phyloP scores from a whole-genome alignment of 1,140 invertebrate genomes.

The Bicyclus anynana region DNA sequence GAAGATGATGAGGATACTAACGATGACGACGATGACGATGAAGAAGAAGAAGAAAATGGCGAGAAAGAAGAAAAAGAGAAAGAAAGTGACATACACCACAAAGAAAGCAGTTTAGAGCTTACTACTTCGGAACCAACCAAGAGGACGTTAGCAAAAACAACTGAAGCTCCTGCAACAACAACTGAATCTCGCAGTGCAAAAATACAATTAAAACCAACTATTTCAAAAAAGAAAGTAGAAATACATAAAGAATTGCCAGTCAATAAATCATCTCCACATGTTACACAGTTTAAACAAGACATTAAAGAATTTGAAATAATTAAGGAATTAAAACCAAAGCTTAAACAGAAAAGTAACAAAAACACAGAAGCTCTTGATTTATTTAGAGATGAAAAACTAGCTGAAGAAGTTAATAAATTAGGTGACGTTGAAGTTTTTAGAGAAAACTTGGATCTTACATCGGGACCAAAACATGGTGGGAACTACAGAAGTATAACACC shows the following conservation, averaged over 20 bases:
- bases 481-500: constrained; percentile 56
- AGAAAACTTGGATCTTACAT: constrained; percentile 48
- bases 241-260: constrained; percentile 61
- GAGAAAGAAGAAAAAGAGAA: constrained; percentile 29
- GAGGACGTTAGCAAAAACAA: constrained; percentile 45
- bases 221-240: constrained; percentile 59
- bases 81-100: constrained; percentile 25
- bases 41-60: constrained; percentile 26
- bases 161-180: constrained; percentile 45
- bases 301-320: constrained; percentile 70
- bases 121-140: constrained; percentile 53
- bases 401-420: constrained; percentile 65
- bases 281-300: constrained; percentile 62
- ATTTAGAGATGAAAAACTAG: constrained; percentile 65
- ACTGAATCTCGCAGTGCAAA: constrained; percentile 34
- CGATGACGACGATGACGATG: constrained; percentile 27
- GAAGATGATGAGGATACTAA: constrained; percentile 29
- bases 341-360: constrained; percentile 40
- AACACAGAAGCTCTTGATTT: constrained; percentile 53
- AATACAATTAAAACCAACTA: constrained; percentile 39
- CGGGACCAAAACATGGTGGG: constrained; percentile 64
- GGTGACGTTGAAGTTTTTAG: constrained; percentile 68
- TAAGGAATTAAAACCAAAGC: constrained; percentile 53
- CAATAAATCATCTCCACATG: constrained; percentile 49
- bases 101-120: constrained; percentile 17